Conservation (phyloP, 2,113 vertebrate genomes). For the Hyla sarda region DNA sequence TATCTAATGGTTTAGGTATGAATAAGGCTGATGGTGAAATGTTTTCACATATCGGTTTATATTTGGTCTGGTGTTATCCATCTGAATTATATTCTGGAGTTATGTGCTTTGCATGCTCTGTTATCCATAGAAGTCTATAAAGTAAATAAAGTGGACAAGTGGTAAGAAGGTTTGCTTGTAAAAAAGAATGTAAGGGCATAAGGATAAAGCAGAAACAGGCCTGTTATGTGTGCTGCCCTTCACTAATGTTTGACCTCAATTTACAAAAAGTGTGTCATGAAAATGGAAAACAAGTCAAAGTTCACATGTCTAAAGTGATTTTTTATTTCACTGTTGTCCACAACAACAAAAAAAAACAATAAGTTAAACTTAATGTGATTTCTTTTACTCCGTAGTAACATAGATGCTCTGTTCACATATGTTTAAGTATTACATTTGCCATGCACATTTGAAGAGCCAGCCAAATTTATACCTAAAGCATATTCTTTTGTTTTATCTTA, state of each 20-base stretch:
- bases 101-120: background rate
- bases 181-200: background rate
- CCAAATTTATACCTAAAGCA: too few relatives aligned
- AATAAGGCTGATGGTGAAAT: background rate
- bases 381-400: too few relatives aligned
- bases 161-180: background rate
- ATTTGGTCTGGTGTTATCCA: background rate
- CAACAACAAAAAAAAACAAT: conserved; percentile 26
- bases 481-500: too few relatives aligned
- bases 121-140: conserved; percentile 1
- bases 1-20: background rate
- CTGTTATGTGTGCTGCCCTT: conserved; percentile 30
- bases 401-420: too few relatives aligned
- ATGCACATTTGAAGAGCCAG: too few relatives aligned
- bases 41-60: background rate
- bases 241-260: conserved; percentile 47
- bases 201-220: conserved; percentile 3
- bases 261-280: conserved; percentile 45
- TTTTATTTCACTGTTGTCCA: conserved; percentile 22
- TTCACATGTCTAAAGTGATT: conserved; percentile 40
- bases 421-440: too few relatives aligned
- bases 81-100: background rate
- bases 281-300: conserved; percentile 41
- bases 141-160: conserved; percentile 12
- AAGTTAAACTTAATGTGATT: too few relatives aligned